Conservation (phyloP, 1,140 invertebrate genomes). For the Leptinotarsa texana region DNA sequence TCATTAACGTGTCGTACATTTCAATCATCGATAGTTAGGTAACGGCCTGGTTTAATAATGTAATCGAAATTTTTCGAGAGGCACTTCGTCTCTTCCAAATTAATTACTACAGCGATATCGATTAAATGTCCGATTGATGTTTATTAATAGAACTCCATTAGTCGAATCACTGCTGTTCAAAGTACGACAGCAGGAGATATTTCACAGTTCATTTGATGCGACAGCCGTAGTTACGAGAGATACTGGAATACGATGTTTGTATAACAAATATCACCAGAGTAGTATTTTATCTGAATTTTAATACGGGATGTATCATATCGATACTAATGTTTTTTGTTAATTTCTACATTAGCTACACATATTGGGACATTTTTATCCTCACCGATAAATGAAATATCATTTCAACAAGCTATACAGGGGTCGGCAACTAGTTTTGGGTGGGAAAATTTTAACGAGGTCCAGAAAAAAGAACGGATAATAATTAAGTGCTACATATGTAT, state of each 20-base stretch:
- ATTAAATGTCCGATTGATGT: conserved; percentile 6
- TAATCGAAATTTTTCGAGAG: conserved; percentile 5
- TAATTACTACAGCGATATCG: conserved; percentile 13
- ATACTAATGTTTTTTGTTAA: no score
- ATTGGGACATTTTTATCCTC: no score
- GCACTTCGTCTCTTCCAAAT: not conserved
- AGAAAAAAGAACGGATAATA: no score
- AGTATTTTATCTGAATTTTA: no score
- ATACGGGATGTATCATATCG: no score
- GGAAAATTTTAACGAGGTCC: no score
- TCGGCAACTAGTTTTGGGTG: no score
- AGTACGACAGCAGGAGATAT: not conserved
- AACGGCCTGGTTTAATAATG: not conserved
- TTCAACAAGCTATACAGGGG: no score
- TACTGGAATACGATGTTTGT: not conserved
- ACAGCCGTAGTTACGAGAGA: not conserved
- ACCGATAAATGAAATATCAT: no score
- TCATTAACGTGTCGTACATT: not conserved
- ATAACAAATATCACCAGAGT: no score
- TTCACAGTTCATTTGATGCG: not conserved
- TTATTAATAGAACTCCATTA: conserved; percentile 18
- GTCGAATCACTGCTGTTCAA: conserved; percentile 13
- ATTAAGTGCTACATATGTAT: no score
- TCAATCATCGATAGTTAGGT: not conserved
- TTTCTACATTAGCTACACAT: no score